phyloP scores from a whole-genome alignment of 2,113 vertebrate genomes.

The Nerophis ophidion region DNA sequence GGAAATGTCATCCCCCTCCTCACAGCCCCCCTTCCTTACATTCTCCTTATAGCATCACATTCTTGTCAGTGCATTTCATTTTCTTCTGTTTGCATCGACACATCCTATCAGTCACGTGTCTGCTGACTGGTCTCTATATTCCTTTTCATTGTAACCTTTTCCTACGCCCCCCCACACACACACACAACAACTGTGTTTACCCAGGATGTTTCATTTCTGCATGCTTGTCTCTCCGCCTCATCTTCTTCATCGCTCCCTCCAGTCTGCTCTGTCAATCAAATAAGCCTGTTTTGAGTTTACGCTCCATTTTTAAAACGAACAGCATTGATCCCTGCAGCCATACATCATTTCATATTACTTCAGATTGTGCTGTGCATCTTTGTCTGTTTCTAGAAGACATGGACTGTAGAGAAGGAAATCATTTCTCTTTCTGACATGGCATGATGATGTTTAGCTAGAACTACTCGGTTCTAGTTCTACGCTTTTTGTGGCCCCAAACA shows the following conservation, averaged over 20 bases:
- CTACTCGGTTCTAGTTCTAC: too few relatives aligned
- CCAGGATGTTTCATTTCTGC: slow-evolving; percentile 1
- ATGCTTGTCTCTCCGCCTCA: slow-evolving; percentile 10
- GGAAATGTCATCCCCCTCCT: slow-evolving; percentile 30
- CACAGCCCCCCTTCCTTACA: slow-evolving; percentile 11
- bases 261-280: slow-evolving; percentile 56
- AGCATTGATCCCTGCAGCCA: slow-evolving; percentile 8
- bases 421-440: too few relatives aligned
- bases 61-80: slow-evolving; percentile 6
- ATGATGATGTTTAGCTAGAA: too few relatives aligned
- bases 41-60: slow-evolving; percentile 27
- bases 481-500: too few relatives aligned
- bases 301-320: slow-evolving; percentile 31
- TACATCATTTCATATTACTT: slow-evolving; percentile 8
- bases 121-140: slow-evolving; percentile 6
- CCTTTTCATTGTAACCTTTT: slow-evolving; percentile 28
- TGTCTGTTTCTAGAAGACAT: too few relatives aligned
- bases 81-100: slow-evolving; percentile 24
- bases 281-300: slow-evolving; percentile 47
- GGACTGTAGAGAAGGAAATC: too few relatives aligned
- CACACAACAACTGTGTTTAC: neutral
- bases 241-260: slow-evolving; percentile 30
- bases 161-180: neutral
- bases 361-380: neutral
- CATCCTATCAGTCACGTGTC: slow-evolving; percentile 28